Conservation (phyloP, 2,797 vertebrate genomes). For the Gallinago stenura region DNA sequence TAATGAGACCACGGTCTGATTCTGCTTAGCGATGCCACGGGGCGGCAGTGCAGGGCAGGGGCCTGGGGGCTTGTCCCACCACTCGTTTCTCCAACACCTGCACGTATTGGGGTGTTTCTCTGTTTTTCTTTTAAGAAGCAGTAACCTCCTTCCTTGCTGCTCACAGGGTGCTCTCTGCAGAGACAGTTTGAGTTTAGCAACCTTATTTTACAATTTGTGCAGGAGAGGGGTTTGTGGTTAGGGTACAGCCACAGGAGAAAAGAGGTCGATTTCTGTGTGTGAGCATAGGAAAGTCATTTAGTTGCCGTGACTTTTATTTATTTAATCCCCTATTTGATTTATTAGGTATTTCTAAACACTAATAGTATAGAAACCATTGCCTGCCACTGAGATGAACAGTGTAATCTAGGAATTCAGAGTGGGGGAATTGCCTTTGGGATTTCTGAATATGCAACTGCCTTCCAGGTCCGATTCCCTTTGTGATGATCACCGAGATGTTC, state of each 20-base stretch:
- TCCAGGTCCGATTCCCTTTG: slow-evolving; percentile 89
- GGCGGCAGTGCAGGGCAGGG: not conserved
- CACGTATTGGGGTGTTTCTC: not conserved
- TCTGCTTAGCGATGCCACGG: fast-evolving
- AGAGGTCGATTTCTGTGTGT: not conserved
- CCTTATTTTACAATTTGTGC: not conserved
- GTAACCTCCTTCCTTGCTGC: not conserved
- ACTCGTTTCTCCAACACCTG: not conserved
- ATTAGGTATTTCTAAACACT: not conserved
- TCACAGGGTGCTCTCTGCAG: not conserved
- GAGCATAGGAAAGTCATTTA: not conserved
- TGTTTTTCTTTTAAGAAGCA: not conserved
- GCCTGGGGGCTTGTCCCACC: not conserved
- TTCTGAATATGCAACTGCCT: not conserved
- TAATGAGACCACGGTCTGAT: not conserved
- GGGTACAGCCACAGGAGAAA: not conserved
- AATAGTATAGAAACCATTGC: not conserved
- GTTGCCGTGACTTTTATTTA: not conserved
- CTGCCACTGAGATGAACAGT: not conserved
- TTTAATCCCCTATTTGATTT: not conserved
- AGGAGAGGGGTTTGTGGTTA: not conserved
- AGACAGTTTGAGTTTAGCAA: not conserved
- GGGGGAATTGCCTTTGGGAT: not conserved
- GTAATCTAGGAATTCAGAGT: fast-evolving
- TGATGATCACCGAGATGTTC: slow-evolving; percentile 94